Base-by-base conservation (phyloP, 2,797 vertebrate genomes). In the Sebastes alutus region DNA sequence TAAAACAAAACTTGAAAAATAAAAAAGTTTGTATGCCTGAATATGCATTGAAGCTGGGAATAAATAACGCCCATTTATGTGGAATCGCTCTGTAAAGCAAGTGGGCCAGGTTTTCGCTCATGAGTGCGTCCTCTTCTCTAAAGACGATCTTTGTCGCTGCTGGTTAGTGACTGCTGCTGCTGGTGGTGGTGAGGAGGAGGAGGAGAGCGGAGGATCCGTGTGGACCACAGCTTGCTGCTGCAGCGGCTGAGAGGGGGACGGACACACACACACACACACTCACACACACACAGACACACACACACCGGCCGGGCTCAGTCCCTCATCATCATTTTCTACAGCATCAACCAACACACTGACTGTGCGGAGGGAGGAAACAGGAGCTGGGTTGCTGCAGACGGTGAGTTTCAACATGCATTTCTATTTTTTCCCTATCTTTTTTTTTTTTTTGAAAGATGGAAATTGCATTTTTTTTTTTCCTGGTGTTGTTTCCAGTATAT, bases 191-290 rank as follows among this genome's bases (percentile, higher is more conserved):
- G 91, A 82, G 83, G 81, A 82, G 80, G 78, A 84, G 38, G 38
- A 38, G 13, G 81, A 82, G 80, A 86, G 78, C 54, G 70, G 81
- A 81, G 88, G 78, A 84, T 75, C 83, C 78, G 88, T 87, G 85
- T 56, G 91, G 84, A 90, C 84, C 91, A 89, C 90, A 90, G 88
- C 83, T 86, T 91, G 90, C 90, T 91, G 91, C 91, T 90, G 91
- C 93, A 92, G 90, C 90, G 85, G 93, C 87, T 63, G 92, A 87
- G 68, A 38, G 60, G 64, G 78, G 81, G 84, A 81, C 83, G 72
- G 72, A 88, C 88, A 78, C 85, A 81, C 81, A 25, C 23, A 2
- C 23, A 49, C 62, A 65, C 73, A 66, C 54, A 86, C 85, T 76
- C 9, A 1, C 84, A 77, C 3, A 16, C n/a, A 67, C 81, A 54